Conservation (phyloP, 2,888 invertebrate species). For the Euphydryas editha region DNA sequence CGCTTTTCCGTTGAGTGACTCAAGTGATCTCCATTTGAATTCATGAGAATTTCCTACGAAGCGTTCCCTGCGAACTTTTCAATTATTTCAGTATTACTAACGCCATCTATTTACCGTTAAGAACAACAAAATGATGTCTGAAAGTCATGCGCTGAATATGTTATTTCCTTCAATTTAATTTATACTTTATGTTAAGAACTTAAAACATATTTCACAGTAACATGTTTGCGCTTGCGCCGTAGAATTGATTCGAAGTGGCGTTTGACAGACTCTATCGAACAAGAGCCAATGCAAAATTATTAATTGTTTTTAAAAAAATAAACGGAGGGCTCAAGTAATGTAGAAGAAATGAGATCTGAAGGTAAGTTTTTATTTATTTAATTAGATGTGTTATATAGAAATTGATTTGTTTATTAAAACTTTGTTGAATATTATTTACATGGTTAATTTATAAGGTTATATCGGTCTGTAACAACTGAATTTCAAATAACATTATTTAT, state of each 20-base stretch:
- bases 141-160: slow-evolving; percentile 61
- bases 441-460: too few relatives aligned
- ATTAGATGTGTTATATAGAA: neutral
- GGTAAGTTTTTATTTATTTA: slow-evolving; percentile 51
- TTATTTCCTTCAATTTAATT: slow-evolving; percentile 32
- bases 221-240: slow-evolving; percentile 66
- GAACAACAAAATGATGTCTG: slow-evolving; percentile 14
- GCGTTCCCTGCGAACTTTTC: neutral
- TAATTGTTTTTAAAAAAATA: slow-evolving; percentile 25
- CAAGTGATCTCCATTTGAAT: too few relatives aligned
- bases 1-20: too few relatives aligned
- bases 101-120: slow-evolving; percentile 39
- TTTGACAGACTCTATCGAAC: slow-evolving; percentile 42
- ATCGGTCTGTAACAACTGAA: too few relatives aligned
- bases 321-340: slow-evolving; percentile 36
- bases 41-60: neutral
- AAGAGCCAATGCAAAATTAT: slow-evolving; percentile 33
- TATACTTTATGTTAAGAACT: rapidly evolving
- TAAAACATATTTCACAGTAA: slow-evolving; percentile 45
- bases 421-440: neutral
- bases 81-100: slow-evolving; percentile 16
- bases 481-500: too few relatives aligned
- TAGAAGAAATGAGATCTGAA: slow-evolving; percentile 59
- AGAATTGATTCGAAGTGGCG: slow-evolving; percentile 70
- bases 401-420: neutral